Percentiles rank a stretch among this genome's conserved stretches.
Conservation (phyloP, 2,797 vertebrate species). For the Oreonectes daqikongensis region DNA sequence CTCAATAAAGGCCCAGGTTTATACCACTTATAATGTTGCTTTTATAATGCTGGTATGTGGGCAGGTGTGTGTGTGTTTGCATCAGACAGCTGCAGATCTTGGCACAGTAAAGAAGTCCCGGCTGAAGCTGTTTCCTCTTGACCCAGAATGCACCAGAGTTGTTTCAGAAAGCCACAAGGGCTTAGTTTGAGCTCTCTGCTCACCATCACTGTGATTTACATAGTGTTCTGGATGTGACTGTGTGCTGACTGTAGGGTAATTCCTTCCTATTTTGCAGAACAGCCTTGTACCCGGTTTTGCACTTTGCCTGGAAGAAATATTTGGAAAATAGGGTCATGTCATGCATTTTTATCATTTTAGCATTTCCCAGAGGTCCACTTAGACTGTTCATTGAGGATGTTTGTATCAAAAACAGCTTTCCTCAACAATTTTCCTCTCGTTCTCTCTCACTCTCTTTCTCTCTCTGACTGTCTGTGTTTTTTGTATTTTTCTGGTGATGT, state of each 20-base stretch:
- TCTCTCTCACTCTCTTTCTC: neutral
- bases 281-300: neutral
- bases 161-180: slow-evolving; percentile 72
- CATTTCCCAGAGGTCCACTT: neutral
- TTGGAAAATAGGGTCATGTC: slow-evolving; percentile 35
- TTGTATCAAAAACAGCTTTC: neutral
- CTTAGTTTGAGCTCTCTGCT: slow-evolving; percentile 20
- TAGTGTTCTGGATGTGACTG: neutral
- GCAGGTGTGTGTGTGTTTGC: slow-evolving; percentile 60
- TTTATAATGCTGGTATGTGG: slow-evolving; percentile 28
- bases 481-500: neutral
- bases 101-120: slow-evolving; percentile 70
- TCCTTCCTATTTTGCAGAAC: slow-evolving; percentile 5
- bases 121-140: slow-evolving; percentile 78
- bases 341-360: slow-evolving; percentile 20
- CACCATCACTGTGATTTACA: slow-evolving; percentile 39
- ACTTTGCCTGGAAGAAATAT: slow-evolving; percentile 44
- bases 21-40: slow-evolving; percentile 19
- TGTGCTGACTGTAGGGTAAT: slow-evolving; percentile 22
- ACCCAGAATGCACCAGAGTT: slow-evolving; percentile 56
- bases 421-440: neutral
- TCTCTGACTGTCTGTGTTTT: neutral
- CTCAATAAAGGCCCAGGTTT: slow-evolving; percentile 15
- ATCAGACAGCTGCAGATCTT: slow-evolving; percentile 59
- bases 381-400: slow-evolving; percentile 14